Percentiles rank a stretch among this genome's conserved stretches.
Evolutionary conservation across 2,113 vertebrate genomes (phyloP).

Genomic region (Ovibos moschatus): DNA sequence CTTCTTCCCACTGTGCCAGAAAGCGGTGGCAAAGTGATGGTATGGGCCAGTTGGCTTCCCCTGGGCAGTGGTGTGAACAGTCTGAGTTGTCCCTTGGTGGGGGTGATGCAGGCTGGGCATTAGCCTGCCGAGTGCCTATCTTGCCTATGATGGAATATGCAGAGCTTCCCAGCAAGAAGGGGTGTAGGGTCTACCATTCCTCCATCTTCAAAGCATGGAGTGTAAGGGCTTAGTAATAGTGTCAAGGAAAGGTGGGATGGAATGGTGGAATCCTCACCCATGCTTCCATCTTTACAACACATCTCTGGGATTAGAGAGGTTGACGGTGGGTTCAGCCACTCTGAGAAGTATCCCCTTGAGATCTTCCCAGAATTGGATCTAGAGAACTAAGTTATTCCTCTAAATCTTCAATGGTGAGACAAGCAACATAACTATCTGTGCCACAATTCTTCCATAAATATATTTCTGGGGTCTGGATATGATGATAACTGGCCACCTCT

Average conservation of each 20-base stretch:
- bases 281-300: background rate
- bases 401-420: background rate
- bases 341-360: background rate
- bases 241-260: background rate
- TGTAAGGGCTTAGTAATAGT: background rate
- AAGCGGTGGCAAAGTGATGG: background rate
- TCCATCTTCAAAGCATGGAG: background rate
- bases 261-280: background rate
- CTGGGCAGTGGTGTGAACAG: background rate
- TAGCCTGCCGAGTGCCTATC: background rate
- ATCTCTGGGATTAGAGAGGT: background rate
- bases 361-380: background rate
- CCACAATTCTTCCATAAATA: background rate
- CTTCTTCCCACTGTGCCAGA: background rate
- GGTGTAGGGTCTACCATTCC: accelerated
- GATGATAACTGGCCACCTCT: background rate
- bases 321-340: background rate
- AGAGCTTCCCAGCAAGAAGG: background rate
- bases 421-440: background rate
- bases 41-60: background rate
- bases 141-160: background rate
- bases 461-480: background rate
- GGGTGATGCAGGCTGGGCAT: background rate
- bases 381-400: background rate
- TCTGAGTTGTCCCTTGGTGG: background rate